Percentiles rank a stretch among this genome's conserved stretches.
Evolutionary conservation across 92 coral and sea anemone genomes (phyloP).

Genomic region (Actinernus sp.): DNA sequence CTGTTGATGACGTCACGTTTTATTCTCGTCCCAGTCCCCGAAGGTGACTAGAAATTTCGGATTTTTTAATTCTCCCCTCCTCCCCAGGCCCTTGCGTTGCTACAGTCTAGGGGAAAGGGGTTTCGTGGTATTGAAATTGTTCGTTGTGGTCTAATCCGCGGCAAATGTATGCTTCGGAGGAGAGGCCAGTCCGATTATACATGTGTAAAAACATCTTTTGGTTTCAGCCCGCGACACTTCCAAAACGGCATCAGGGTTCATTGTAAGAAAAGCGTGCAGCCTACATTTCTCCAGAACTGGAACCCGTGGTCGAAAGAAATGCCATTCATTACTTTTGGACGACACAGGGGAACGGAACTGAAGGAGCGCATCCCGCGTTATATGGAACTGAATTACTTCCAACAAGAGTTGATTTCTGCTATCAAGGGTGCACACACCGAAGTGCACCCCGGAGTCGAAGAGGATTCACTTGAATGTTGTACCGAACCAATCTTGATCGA

Average conservation of each 20-base stretch:
- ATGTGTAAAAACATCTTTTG: constrained; percentile 17
- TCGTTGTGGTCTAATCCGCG: no score
- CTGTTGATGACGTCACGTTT: no score
- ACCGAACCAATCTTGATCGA: constrained; percentile 88
- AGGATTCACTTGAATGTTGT: constrained; percentile 78
- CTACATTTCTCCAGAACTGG: constrained; percentile 88
- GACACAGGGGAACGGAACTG: constrained; percentile 75
- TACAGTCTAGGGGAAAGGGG: no score
- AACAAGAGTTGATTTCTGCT: constrained; percentile 57
- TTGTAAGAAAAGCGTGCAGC: constrained; percentile 68
- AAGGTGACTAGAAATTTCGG: no score
- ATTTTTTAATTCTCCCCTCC: no score
- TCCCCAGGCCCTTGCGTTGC: no score
- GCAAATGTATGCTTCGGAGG: no score
- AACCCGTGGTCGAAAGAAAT: constrained; percentile 95
- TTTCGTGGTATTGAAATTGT: no score
- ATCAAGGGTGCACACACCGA: constrained; percentile 72
- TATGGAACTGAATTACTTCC: constrained; percentile 74
- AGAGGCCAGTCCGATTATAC: no score
- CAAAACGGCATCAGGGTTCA: constrained; percentile 92
- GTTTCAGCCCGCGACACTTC: constrained; percentile 92
- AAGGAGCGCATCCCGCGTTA: constrained; percentile 56
- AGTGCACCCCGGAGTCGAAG: constrained; percentile 71
- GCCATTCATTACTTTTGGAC: constrained; percentile 84
- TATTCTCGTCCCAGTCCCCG: no score